Conservation (phyloP, 2,797 vertebrate species). For the Scolopax bukidnonensis region DNA sequence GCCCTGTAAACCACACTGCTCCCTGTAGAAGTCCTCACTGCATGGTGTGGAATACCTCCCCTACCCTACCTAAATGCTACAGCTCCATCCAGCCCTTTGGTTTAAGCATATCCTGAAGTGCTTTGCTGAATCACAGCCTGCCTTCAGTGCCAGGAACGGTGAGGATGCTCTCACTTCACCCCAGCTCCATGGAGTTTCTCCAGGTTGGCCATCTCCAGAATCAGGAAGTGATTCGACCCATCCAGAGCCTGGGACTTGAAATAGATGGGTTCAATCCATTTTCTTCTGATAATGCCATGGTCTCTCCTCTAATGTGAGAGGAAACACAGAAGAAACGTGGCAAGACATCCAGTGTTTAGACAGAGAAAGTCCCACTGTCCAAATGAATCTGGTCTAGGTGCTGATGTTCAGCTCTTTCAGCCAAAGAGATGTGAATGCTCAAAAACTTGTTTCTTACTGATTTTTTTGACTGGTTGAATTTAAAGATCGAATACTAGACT, state of each 20-base stretch:
- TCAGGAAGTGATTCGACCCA: background rate
- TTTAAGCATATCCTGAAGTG: background rate
- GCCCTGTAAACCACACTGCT: background rate
- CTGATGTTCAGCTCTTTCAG: background rate
- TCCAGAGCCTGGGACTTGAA: background rate
- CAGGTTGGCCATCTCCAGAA: background rate
- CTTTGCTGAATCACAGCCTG: background rate
- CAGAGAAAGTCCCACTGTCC: background rate
- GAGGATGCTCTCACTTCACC: background rate
- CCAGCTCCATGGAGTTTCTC: background rate
- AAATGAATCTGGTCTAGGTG: background rate
- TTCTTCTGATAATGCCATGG: background rate
- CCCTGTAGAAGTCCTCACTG: background rate
- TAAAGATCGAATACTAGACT: background rate
- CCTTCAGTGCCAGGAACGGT: background rate
- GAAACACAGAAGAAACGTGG: background rate
- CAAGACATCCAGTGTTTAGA: background rate
- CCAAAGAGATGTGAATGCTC: background rate
- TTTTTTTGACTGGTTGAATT: background rate
- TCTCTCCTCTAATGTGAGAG: background rate
- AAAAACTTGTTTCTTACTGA: background rate
- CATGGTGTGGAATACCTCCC: fast-evolving
- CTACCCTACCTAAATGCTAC: background rate
- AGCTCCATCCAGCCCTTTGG: background rate
- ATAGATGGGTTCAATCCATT: background rate